Base-by-base conservation (phyloP, 1,140 invertebrate genomes). In the Leptonema lineaticorne region DNA sequence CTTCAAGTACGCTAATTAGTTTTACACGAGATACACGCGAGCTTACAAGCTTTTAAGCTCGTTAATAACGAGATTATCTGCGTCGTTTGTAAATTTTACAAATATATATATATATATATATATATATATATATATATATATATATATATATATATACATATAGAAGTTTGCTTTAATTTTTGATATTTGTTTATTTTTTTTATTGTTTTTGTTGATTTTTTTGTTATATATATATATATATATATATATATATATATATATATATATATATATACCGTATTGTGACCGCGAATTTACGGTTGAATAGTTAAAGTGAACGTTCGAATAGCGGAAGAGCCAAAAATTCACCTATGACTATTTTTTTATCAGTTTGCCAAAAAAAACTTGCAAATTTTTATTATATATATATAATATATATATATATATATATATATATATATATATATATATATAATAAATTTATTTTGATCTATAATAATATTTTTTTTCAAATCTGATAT, bases 281-380 rank as follows among this genome's bases (percentile, higher is more conserved):
- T 37, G 57, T 37, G 57, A 59, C 57, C 57, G 57, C 16, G n/a
- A 59, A 8, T 33, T 59, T 59, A 59, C 57, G 57, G 2, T 59
- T 30, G 57, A 59, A 30, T 24, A 29, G n/a, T 37, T 26, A 22
- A 26, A 26, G 50, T 53, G 27, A 33, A 59, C 28, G 57, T 24
- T 59, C 16, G 33, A 59, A 53, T 53, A 26, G 50, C 50, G 50
- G 50, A 26, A 53, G 22, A 53, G 27, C n/a, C 50, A 11, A 53
- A 53, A 26, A 4, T 14, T 41, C 9, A 41, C 16, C 11, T 41
- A 41, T 2, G 2, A 14, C n/a, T n/a, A n/a, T n/a, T n/a, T n/a
- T n/a, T n/a, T n/a, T n/a, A n/a, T n/a, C n/a, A n/a, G n/a, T n/a
- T n/a, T n/a, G n/a, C n/a, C n/a, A n/a, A n/a, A n/a, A n/a, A n/a